Evolutionary conservation across 2,888 invertebrate species (phyloP), one percentile per base, ranked within the genome.

Genomic region (Acanthosepion esculentum): DNA sequence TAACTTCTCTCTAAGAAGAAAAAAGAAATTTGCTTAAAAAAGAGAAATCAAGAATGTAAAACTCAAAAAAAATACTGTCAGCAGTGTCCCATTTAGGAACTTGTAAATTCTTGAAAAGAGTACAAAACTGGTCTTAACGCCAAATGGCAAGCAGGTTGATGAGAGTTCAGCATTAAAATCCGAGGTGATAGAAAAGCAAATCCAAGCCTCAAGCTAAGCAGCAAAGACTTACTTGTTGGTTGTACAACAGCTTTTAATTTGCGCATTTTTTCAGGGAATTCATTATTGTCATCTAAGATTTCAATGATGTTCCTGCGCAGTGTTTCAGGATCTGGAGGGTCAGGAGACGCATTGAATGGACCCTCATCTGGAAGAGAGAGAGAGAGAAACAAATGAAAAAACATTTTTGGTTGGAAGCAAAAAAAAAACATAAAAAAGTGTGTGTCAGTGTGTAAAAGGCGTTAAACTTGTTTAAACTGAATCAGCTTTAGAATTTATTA

Each of bases 261-360:
- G 94, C 96, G 96, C 94, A 97, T 96, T 95, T 97, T 97, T 95
- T 97, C 96, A 94, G 97, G 96, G 95, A 97, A 97, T 94, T 97
- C 97, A 41, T 96, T 95, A 12, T 97, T 97, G 94, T 97, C 97
- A 95, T 96, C 97, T 8, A 97, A 96, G 94, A 97, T 97, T 95
- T 97, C 97, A 94, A 97, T 96, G 55, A 97, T 96, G 53, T 97
- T 96, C 26, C 96, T 96, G 93, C 97, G 96, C 92, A 97, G 96
- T 94, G 97, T 97, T 95, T 97, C 97, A n/a, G 97, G 97, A 95
- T 97, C 97, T n/a, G 97, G 96, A 33, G 97, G 95, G 94, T 97
- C 97, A 92, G 96, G 96, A 5, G 97, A 97, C 4, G 96, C 96
- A 10, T 33, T 59, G 59, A 64, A 94, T n/a, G 94, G 94, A 53